Evolutionary conservation across 2,888 invertebrate genomes (phyloP), one percentile per base, ranked within the genome.

Genomic region (Parasteatoda lunata): DNA sequence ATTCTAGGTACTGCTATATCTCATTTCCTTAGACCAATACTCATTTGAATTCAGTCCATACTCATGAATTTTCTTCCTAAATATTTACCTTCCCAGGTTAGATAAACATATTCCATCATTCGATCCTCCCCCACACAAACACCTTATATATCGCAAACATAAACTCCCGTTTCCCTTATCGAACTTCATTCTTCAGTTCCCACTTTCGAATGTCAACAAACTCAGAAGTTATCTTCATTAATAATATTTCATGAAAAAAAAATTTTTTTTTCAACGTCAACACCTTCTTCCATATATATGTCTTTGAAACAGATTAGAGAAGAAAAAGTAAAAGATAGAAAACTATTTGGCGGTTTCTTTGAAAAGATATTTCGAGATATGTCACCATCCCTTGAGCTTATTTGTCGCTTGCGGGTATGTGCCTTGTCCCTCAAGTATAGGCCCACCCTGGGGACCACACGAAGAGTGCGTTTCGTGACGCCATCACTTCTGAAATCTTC

Each of bases 401-500:
- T 52, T 51, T 54, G 72, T 51, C 52, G 72, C 72, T 15, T n/a
- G 47, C 30, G 15, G 51, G 49, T 30, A 48, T 66, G 30, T n/a
- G 15, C 15, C 77, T 9, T 15, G 45, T 68, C 15, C 66, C 59
- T 51, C n/a, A 66, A 49, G 47, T 64, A 65, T 76, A 65, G 68
- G 77, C 77, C 30, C 77, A 77, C 77, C 52, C 77, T 52, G 3
- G 77, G 77, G 77, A 77, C 68, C 49, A 15, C 66, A 52, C 66
- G 77, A 66, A 66, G 65, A 13, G 54, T 51, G 30, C 48, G 54
- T 54, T 51, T 51, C 11, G 45, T 54, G 73, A 30, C 54, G 73
- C 15, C 77, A 51, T 48, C 54, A n/a, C 65, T n/a, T 13, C 8
- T 13, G 45, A 75, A 54, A n/a, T 48, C 15, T 59, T 9, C 11